These are phyloP conservation scores for Antheraea yamamai DNA, from an alignment of 2,888 invertebrate species.

Conservation along the genomic window DNA sequence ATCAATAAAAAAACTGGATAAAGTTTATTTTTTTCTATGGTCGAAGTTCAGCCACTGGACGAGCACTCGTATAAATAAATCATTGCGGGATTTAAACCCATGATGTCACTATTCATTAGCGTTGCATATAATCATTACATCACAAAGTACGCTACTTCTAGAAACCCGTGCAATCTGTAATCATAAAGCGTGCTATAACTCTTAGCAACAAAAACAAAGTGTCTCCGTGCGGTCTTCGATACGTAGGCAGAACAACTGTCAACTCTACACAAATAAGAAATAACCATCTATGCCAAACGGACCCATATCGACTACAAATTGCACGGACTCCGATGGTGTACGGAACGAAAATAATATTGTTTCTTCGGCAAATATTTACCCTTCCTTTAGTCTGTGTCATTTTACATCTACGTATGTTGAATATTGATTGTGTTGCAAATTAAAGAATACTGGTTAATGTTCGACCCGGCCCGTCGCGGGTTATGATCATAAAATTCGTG, in stretches of 20 bases:
- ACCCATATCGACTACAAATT: slow-evolving; percentile 80
- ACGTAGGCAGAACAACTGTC: slow-evolving; percentile 18
- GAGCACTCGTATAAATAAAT: too few species aligned
- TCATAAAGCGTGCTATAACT: background rate
- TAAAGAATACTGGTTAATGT: slow-evolving; percentile 20
- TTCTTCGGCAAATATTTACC: slow-evolving; percentile 79
- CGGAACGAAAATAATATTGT: slow-evolving; percentile 79
- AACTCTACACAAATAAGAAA: slow-evolving; percentile 35
- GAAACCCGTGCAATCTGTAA: too few species aligned
- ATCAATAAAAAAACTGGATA: too few species aligned
- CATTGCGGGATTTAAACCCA: too few species aligned
- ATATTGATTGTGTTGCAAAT: slow-evolving; percentile 18
- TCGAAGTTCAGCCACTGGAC: too few species aligned
- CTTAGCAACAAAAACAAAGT: background rate
- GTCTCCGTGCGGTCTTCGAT: background rate
- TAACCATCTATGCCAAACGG: slow-evolving; percentile 53
- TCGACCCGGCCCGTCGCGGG: background rate
- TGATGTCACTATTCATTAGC: too few species aligned
- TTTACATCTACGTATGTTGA: slow-evolving; percentile 16
- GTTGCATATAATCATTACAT: too few species aligned
- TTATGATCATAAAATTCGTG: slow-evolving; percentile 20
- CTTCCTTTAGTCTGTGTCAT: slow-evolving; percentile 50
- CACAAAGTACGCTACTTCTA: too few species aligned
- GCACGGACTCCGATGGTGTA: slow-evolving; percentile 56
- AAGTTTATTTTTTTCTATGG: too few species aligned